Percentiles rank a stretch among this genome's conserved stretches.
Evolutionary conservation across 1,140 invertebrate species (phyloP).

Genomic region (Hydropsyche tenuis): DNA sequence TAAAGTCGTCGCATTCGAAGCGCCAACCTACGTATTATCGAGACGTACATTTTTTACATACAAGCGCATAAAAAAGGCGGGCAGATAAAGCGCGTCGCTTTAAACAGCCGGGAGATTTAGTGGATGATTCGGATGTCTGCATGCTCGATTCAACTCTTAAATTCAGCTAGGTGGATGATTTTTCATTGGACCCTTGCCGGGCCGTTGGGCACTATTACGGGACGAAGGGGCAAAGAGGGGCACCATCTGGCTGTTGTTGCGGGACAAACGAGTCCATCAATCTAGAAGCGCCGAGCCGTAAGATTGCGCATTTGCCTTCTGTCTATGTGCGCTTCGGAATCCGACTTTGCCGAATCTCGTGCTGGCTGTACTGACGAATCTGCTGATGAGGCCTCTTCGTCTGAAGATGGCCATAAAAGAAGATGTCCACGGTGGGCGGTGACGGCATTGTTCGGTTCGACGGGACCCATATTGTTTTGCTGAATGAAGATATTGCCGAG

Average conservation of each 20-base stretch:
- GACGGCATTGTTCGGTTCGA: no score
- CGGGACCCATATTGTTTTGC: no score
- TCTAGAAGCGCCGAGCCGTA: constrained; percentile 41
- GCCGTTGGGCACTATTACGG: constrained; percentile 37
- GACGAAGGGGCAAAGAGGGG: background rate
- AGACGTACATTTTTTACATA: no score
- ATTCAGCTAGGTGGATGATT: constrained; percentile 27
- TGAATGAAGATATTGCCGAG: no score
- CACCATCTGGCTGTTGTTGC: constrained; percentile 45
- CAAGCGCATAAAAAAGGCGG: background rate
- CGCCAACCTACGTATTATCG: no score
- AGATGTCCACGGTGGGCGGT: no score
- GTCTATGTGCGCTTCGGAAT: background rate
- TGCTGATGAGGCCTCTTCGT: no score
- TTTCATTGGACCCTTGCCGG: constrained; percentile 23
- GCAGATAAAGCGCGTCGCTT: constrained; percentile 18
- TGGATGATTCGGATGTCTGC: constrained; percentile 24
- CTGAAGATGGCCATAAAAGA: no score
- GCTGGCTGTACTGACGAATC: no score
- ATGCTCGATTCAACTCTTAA: constrained; percentile 27
- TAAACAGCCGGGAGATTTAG: constrained; percentile 24
- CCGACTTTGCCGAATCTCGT: background rate
- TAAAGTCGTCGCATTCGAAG: background rate
- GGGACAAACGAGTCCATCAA: constrained; percentile 49
- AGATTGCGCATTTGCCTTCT: constrained; percentile 46